Percentiles rank a stretch among this genome's conserved stretches.
phyloP scores from a whole-genome alignment of 2,888 invertebrate species.

The Dasysyrphus albostriatus region DNA sequence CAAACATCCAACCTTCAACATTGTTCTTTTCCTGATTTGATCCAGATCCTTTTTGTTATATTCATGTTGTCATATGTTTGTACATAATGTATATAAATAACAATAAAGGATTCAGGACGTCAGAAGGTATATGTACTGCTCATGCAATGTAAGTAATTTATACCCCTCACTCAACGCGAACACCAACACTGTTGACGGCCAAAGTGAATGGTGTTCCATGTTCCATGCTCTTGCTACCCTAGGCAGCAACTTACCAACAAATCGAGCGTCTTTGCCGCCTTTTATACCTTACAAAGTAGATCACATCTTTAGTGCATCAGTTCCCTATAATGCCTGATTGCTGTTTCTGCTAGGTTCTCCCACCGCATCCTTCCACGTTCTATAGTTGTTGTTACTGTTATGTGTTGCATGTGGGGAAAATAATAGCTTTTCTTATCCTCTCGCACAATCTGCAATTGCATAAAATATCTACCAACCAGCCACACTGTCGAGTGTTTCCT shows the following conservation, averaged over 20 bases:
- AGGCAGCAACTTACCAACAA: conserved; percentile 20
- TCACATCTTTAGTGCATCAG: conserved; percentile 50
- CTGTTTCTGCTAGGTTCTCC: neutral
- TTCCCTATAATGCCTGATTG: neutral
- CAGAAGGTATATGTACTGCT: neutral
- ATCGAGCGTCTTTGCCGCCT: neutral
- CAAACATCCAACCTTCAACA: neutral
- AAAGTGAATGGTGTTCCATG: conserved; percentile 5
- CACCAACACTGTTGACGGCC: neutral
- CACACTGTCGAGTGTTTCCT: conserved; percentile 5
- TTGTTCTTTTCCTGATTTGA: conserved; percentile 7
- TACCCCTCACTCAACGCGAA: neutral
- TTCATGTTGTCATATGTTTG: too few species aligned
- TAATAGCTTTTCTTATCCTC: conserved; percentile 56
- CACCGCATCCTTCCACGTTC: neutral
- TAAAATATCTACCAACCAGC: conserved; percentile 28
- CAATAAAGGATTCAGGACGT: neutral
- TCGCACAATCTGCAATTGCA: conserved; percentile 40
- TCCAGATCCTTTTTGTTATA: neutral
- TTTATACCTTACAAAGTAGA: conserved; percentile 13
- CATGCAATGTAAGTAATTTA: conserved; percentile 44
- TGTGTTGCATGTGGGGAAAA: conserved; percentile 28
- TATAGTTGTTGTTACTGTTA: neutral
- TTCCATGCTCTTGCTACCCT: conserved; percentile 1
- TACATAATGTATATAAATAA: neutral